These are phyloP conservation scores for Dryococelus australis DNA, from an alignment of 2,888 invertebrate genomes.

Conservation along the genomic window DNA sequence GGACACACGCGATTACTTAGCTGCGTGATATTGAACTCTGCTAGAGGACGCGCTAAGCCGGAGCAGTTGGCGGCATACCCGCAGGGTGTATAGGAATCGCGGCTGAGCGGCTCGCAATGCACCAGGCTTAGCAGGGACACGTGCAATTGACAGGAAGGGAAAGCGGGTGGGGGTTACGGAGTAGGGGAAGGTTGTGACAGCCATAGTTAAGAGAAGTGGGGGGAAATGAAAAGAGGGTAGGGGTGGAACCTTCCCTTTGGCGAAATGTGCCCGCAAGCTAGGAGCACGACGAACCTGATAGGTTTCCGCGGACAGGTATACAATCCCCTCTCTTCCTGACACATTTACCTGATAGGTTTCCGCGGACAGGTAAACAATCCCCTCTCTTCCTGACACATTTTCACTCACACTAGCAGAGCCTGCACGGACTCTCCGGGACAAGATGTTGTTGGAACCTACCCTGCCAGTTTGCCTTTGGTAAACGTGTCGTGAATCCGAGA, in stretches of 20 bases:
- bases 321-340: background rate
- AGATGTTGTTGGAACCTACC: too few relatives aligned
- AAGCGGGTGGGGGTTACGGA: background rate
- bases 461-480: too few relatives aligned
- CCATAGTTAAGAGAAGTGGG: background rate
- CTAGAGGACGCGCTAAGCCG: background rate
- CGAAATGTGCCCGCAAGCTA: background rate
- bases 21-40: background rate
- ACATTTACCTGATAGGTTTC: background rate
- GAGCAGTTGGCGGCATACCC: background rate
- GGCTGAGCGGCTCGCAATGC: constrained; percentile 7
- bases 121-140: background rate
- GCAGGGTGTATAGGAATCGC: constrained; percentile 21
- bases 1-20: background rate
- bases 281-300: background rate
- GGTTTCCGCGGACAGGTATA: background rate
- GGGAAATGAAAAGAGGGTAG: background rate
- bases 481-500: too few relatives aligned
- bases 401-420: too few relatives aligned
- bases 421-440: too few relatives aligned
- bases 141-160: background rate
- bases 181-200: background rate
- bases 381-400: background rate
- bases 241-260: background rate
- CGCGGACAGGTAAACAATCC: background rate